These are phyloP conservation scores for Zoanthus solanderi DNA, from an alignment of 92 coral and sea anemone genomes.

Conservation along the genomic window DNA sequence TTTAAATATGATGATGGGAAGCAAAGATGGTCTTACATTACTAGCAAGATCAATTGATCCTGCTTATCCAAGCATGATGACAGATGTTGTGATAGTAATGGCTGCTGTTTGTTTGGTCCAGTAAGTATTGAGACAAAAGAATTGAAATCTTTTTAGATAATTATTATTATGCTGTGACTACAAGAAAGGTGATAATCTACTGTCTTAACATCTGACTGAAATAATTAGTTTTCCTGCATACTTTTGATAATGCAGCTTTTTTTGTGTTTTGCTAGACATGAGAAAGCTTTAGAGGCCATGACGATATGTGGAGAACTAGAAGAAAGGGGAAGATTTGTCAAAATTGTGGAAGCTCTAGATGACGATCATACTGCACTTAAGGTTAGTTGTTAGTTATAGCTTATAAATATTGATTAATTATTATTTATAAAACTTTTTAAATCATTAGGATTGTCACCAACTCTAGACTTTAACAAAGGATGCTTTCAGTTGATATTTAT, in stretches of 20 bases:
- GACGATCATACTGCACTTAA: constrained; percentile 89
- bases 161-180: too few relatives aligned
- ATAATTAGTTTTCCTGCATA: background rate
- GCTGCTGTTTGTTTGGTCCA: constrained; percentile 97
- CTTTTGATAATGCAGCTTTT: background rate
- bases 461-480: too few relatives aligned
- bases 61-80: constrained; percentile 91
- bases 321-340: constrained; percentile 84
- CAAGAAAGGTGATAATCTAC: too few relatives aligned
- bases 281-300: constrained; percentile 92
- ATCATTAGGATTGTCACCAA: too few relatives aligned
- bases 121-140: constrained; percentile 62
- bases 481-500: too few relatives aligned
- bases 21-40: constrained; percentile 91
- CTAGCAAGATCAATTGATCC: constrained; percentile 96
- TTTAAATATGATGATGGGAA: constrained; percentile 84
- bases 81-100: constrained; percentile 97
- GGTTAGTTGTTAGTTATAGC: constrained; percentile 60
- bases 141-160: background rate
- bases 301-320: constrained; percentile 95
- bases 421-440: background rate
- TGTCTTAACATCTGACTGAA: background rate
- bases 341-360: constrained; percentile 89
- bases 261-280: constrained; percentile 67
- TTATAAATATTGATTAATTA: background rate